Evolutionary conservation across 2,888 invertebrate genomes (phyloP), one percentile per base, ranked within the genome.

Genomic region (Ditylenchus weischeri): DNA sequence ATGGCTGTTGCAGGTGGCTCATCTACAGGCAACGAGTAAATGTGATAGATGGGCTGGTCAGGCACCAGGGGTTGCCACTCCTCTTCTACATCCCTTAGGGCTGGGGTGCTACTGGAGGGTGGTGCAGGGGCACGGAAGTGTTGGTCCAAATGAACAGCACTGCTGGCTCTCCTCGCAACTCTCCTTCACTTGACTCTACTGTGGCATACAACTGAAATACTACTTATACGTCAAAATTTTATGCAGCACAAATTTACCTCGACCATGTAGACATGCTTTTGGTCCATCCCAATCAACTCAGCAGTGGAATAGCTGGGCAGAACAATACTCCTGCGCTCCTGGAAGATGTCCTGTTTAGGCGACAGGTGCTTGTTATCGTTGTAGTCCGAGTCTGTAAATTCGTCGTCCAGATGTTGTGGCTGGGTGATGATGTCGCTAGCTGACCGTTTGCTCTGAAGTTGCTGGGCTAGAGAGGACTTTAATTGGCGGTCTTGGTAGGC

Each of bases 151-250:
- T 69, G 62, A 80, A 76, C 3, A 79, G 48, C 18, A 79, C 58
- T 2, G 78, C 79, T 50, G 79, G 75, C 60, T 79, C 81, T 21
- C 81, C 81, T 15, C 76, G 73, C 35, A 82, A 59, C 57, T 79
- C 78, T 7, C 79, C 80, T 21, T 82, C 77, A 3, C 68, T 70
- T 0, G 78, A 76, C 29, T 80, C 80, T 8, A 77, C 81, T 0
- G 74, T 72, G 3, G 79, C 80, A 60, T 75, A 75, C 11, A 80
- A 72, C 71, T 75, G 54, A 65, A 69, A n/a, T 36, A 29, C 29
- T 54, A 64, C 48, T 19, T n/a, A 23, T 15, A 8, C 5, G 3
- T 43, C 5, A 4, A 4, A 4, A 29, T 29, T 23, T 18, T n/a
- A 58, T 19, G 21, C n/a, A 58, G 18, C 21, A 21, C 18, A 18